Percentiles rank a stretch among this genome's conserved stretches.
Evolutionary conservation across 2,113 vertebrate species (phyloP).

Genomic region (Strix uralensis): DNA sequence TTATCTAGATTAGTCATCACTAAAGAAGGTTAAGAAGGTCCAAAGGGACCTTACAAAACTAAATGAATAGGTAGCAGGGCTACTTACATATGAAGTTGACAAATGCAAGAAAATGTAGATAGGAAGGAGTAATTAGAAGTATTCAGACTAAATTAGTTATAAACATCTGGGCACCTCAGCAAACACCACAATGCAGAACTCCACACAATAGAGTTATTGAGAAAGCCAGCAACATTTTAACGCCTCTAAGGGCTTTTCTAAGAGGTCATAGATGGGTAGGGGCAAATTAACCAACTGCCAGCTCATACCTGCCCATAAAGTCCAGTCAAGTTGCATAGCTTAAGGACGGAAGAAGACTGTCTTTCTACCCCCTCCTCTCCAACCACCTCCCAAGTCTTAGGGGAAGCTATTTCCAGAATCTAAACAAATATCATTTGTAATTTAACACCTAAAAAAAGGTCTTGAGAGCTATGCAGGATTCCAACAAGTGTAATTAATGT

Average conservation of each 20-base stretch:
- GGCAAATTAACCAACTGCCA: background rate
- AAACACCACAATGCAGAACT: background rate
- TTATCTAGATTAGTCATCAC: constrained; percentile 25
- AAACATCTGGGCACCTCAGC: constrained; percentile 17
- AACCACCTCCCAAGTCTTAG: background rate
- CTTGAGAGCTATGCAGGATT: background rate
- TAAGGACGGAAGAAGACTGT: background rate
- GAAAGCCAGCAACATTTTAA: background rate
- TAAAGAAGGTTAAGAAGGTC: background rate
- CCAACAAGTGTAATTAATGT: constrained; percentile 51
- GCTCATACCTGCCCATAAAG: background rate
- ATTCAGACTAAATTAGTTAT: constrained; percentile 52
- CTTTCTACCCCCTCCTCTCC: background rate
- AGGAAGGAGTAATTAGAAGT: constrained; percentile 42
- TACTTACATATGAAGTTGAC: background rate
- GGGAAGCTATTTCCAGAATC: background rate
- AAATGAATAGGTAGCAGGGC: background rate
- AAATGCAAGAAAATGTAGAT: constrained; percentile 34
- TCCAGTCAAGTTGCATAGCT: accelerated
- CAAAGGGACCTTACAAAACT: background rate
- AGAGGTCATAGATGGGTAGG: background rate
- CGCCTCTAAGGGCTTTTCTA: background rate
- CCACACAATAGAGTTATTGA: background rate
- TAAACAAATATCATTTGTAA: background rate
- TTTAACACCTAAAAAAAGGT: background rate